A percentile compares a stretch with the other conserved stretches of the same genome.
These are phyloP conservation scores for Calyptomena viridis DNA, from an alignment of 2,113 vertebrate genomes.

Conservation along the genomic window DNA sequence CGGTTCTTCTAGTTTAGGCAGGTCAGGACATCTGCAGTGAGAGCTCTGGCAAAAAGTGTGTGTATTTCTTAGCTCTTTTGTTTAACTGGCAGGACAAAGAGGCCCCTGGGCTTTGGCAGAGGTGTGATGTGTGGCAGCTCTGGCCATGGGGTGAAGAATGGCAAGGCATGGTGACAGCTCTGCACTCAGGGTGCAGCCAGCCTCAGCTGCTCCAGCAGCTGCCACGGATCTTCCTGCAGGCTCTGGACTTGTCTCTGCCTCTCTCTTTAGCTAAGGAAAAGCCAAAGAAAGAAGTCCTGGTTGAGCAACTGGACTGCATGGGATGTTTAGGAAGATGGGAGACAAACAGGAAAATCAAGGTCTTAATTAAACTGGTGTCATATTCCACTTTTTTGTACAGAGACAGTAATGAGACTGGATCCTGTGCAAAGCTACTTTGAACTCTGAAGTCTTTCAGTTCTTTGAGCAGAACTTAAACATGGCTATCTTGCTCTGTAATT, in stretches of 20 bases:
- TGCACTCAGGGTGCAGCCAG: neutral
- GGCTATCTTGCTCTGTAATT: neutral
- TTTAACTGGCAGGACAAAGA: neutral
- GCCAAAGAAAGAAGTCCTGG: neutral
- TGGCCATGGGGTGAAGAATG: accelerated
- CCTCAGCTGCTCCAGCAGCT: neutral
- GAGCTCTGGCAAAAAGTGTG: neutral
- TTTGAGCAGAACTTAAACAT: neutral
- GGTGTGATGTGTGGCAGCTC: neutral
- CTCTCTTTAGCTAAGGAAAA: neutral
- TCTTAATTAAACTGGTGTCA: neutral
- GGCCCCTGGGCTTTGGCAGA: neutral
- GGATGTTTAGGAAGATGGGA: neutral
- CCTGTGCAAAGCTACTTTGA: neutral
- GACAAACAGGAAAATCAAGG: neutral
- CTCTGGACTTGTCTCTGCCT: neutral
- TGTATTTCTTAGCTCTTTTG: neutral
- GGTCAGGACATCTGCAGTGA: neutral
- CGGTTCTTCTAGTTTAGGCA: neutral
- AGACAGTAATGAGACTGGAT: neutral
- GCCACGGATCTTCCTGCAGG: neutral
- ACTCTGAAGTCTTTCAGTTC: neutral
- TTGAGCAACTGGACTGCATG: neutral
- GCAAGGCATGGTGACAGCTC: neutral
- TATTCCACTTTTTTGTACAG: neutral